These are phyloP conservation scores for Hemicordylus capensis DNA, from an alignment of 2,113 vertebrate genomes.

Conservation along the genomic window DNA sequence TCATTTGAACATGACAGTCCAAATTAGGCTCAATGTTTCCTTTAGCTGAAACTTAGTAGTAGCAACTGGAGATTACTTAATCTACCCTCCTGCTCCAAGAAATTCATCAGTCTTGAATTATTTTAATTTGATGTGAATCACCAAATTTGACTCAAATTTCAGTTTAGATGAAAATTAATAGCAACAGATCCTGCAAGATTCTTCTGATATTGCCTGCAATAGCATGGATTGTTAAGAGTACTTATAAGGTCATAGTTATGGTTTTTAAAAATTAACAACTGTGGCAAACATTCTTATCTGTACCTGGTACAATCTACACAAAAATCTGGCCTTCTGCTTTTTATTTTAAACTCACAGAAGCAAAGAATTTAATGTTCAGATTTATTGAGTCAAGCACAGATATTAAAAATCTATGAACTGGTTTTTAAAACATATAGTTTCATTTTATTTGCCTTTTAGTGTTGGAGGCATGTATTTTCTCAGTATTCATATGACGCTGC, in stretches of 20 bases:
- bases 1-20: neutral
- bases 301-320: neutral
- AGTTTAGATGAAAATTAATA: neutral
- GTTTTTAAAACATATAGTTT: conserved; percentile 2
- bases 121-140: neutral
- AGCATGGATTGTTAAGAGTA: neutral
- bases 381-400: conserved; percentile 4
- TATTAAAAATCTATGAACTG: neutral
- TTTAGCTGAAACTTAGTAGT: neutral
- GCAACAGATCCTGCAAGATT: neutral
- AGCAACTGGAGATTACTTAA: neutral
- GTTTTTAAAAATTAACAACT: neutral
- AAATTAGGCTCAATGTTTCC: neutral
- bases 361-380: conserved; percentile 16
- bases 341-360: conserved; percentile 29
- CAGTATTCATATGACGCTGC: too few species aligned
- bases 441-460: neutral
- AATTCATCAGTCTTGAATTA: neutral
- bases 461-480: neutral
- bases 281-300: neutral
- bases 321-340: neutral
- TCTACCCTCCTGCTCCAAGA: too few species aligned
- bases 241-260: conserved; percentile 2
- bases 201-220: neutral
- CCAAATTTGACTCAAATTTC: neutral